Conservation (phyloP, 2,888 invertebrate species). For the Chymomyza fuscimana region DNA sequence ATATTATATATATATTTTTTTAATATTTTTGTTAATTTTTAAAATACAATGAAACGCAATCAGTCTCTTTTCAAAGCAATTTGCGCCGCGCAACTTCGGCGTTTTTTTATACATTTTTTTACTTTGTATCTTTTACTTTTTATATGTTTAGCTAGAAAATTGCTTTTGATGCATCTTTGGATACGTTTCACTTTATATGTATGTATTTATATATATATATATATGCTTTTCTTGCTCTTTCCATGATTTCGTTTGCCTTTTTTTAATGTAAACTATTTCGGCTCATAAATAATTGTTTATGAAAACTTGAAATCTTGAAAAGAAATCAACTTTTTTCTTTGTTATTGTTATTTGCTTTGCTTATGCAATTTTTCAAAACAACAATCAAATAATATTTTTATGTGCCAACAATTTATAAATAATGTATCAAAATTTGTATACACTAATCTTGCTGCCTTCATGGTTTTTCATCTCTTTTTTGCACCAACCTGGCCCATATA, state of each 20-base stretch:
- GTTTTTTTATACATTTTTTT: conserved; percentile 38
- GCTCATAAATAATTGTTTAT: conserved; percentile 58
- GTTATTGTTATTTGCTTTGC: conserved; percentile 1
- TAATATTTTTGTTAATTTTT: conserved; percentile 14
- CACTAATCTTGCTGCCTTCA: conserved; percentile 23
- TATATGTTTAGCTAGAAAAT: conserved; percentile 46
- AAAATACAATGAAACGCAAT: conserved; percentile 76
- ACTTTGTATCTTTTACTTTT: conserved; percentile 14
- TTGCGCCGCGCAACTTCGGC: conserved; percentile 22
- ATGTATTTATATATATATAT: neutral
- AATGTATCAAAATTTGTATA: conserved; percentile 47
- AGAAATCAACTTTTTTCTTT: conserved; percentile 24
- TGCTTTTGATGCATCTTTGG: conserved; percentile 79
- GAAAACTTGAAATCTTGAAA: conserved; percentile 34
- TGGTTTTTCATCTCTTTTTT: conserved; percentile 8
- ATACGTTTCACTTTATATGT: conserved; percentile 74
- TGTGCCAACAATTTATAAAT: conserved; percentile 60
- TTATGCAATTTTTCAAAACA: conserved; percentile 31
- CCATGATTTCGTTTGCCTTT: conserved; percentile 17
- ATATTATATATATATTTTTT: conserved; percentile 14
- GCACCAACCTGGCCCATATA: neutral
- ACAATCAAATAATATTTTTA: conserved; percentile 67
- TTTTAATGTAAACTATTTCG: conserved; percentile 10
- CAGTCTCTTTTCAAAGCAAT: conserved; percentile 78
- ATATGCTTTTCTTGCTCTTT: conserved; percentile 13